These are phyloP conservation scores for Polypterus bichir DNA, from an alignment of 2,113 vertebrate genomes.

Conservation along the genomic window DNA sequence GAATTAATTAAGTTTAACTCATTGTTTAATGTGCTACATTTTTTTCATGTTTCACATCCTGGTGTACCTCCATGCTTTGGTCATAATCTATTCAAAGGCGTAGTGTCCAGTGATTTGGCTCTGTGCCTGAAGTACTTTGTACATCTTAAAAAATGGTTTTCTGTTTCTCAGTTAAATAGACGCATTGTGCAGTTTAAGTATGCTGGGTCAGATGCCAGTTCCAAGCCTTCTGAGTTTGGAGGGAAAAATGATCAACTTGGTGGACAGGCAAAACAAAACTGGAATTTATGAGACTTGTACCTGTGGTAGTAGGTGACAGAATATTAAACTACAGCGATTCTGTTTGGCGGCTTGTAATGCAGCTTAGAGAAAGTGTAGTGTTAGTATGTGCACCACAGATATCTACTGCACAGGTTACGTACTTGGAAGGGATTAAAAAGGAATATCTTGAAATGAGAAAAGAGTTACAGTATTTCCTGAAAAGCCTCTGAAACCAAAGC, in stretches of 20 bases:
- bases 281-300: constrained; percentile 20
- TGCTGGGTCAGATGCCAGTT: constrained; percentile 9
- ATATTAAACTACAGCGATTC: constrained; percentile 6
- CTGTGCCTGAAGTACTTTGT: constrained; percentile 16
- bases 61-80: constrained; percentile 11
- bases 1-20: constrained; percentile 17
- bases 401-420: neutral
- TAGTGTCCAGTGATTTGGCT: constrained; percentile 18
- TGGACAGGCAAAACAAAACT: constrained; percentile 21
- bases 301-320: constrained; percentile 19
- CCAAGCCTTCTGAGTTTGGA: constrained; percentile 1
- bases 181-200: constrained; percentile 16
- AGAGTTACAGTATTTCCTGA: neutral
- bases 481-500: neutral
- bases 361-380: neutral
- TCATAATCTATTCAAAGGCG: constrained; percentile 3
- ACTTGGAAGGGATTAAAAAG: neutral
- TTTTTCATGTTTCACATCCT: constrained; percentile 21
- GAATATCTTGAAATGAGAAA: neutral
- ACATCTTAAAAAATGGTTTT: constrained; percentile 17
- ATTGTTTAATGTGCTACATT: constrained; percentile 13
- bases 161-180: constrained; percentile 16
- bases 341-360: constrained; percentile 11
- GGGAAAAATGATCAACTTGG: constrained; percentile 12
- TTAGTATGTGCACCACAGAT: neutral